These are phyloP conservation scores for Diaprepes abbreviatus DNA, from an alignment of 2,888 invertebrate genomes.

Conservation along the genomic window DNA sequence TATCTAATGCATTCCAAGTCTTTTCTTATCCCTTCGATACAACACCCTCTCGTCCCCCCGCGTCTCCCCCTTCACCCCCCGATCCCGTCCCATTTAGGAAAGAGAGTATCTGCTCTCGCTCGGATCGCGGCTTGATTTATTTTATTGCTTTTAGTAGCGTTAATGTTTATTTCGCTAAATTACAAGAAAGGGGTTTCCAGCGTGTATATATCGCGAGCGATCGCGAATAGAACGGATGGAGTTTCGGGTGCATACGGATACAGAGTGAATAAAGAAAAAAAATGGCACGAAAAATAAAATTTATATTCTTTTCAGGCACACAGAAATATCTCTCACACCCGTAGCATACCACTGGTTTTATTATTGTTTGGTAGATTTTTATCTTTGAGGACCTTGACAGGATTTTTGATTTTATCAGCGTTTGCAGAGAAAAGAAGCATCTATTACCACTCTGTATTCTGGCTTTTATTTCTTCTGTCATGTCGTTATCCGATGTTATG, in stretches of 20 bases:
- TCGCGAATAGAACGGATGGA: constrained; percentile 43
- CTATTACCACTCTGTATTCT: no score
- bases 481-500: no score
- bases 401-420: no score
- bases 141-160: constrained; percentile 73
- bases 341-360: no score
- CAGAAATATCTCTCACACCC: no score
- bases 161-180: constrained; percentile 73
- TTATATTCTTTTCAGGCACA: no score
- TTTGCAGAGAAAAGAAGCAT: no score
- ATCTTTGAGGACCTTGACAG: no score
- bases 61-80: constrained; percentile 43
- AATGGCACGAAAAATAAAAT: no score
- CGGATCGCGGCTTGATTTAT: constrained; percentile 68
- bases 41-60: constrained; percentile 12
- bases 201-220: constrained; percentile 58
- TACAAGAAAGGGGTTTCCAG: constrained; percentile 71
- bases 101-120: constrained; percentile 46
- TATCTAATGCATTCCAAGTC: constrained; percentile 28
- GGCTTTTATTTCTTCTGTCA: no score
- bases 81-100: constrained; percentile 54
- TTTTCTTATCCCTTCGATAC: constrained; percentile 44
- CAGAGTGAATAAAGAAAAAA: constrained; percentile 6
- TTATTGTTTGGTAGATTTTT: no score
- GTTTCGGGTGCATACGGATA: constrained; percentile 32